A percentile compares a stretch with the other conserved stretches of the same genome.
phyloP scores from a whole-genome alignment of 2,113 vertebrate genomes.

The Mesembrinibis cayennensis region DNA sequence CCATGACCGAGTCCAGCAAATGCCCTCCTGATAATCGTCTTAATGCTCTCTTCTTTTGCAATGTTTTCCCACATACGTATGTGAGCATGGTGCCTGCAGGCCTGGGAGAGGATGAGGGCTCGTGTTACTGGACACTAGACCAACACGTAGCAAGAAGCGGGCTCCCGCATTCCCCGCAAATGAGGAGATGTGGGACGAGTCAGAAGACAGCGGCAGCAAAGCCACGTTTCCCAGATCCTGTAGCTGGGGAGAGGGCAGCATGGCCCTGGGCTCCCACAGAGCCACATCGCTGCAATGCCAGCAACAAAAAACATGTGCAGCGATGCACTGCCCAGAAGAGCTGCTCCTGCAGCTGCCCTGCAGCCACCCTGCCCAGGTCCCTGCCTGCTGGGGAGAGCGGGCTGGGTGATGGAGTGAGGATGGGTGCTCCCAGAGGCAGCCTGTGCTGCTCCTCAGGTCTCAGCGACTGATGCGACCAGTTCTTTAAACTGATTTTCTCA shows the following conservation, averaged over 20 bases:
- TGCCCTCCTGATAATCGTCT: background rate
- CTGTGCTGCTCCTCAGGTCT: background rate
- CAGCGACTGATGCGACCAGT: accelerated
- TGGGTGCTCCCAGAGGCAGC: background rate
- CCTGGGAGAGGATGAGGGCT: background rate
- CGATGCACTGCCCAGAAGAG: background rate
- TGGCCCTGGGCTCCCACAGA: background rate
- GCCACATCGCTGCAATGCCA: background rate
- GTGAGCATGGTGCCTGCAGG: background rate
- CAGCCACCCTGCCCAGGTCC: accelerated
- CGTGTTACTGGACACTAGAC: background rate
- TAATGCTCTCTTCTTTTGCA: background rate
- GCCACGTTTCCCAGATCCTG: accelerated
- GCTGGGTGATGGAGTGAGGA: accelerated
- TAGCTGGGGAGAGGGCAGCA: accelerated
- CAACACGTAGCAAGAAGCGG: background rate
- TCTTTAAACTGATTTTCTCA: background rate
- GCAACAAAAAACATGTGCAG: background rate
- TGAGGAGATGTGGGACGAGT: background rate
- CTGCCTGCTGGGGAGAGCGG: background rate
- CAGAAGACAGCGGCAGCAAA: background rate
- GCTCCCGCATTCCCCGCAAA: background rate
- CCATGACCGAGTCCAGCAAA: background rate
- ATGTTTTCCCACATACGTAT: accelerated
- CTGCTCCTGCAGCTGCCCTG: background rate